A percentile compares a stretch with the other conserved stretches of the same genome.
These are phyloP conservation scores for Marisa cornuarietis DNA, from an alignment of 1,140 invertebrate genomes.

Conservation along the genomic window DNA sequence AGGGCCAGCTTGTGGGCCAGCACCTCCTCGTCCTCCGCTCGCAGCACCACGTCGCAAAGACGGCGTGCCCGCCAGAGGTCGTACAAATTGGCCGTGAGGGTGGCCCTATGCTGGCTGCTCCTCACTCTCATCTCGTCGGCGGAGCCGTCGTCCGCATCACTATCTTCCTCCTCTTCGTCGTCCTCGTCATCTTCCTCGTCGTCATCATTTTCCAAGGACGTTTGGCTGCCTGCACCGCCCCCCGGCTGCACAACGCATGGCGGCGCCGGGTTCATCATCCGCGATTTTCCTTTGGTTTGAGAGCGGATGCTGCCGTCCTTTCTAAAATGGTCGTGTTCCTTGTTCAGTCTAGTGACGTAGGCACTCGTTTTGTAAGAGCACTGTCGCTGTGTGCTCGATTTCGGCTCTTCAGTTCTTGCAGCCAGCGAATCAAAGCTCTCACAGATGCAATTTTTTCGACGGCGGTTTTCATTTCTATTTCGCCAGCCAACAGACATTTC, in stretches of 20 bases:
- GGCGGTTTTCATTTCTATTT: conserved; percentile 17
- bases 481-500: background rate
- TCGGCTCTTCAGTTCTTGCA: background rate
- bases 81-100: background rate
- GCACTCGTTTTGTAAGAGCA: background rate
- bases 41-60: conserved; percentile 14
- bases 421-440: no score
- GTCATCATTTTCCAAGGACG: background rate
- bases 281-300: background rate
- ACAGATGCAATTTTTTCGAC: background rate
- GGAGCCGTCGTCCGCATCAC: background rate
- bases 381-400: background rate
- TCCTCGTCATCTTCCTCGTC: background rate
- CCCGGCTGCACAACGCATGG: background rate
- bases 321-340: background rate
- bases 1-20: conserved; percentile 16
- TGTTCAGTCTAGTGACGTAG: background rate
- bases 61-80: conserved; percentile 16
- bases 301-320: background rate
- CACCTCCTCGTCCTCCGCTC: conserved; percentile 7
- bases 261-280: background rate
- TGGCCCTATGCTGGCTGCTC: background rate
- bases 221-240: background rate
- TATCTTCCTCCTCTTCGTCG: background rate
- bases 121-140: no score